Evolutionary conservation across 2,888 invertebrate genomes (phyloP), one percentile per base, ranked within the genome.

Genomic region (Rhamphomyia laevipes): DNA sequence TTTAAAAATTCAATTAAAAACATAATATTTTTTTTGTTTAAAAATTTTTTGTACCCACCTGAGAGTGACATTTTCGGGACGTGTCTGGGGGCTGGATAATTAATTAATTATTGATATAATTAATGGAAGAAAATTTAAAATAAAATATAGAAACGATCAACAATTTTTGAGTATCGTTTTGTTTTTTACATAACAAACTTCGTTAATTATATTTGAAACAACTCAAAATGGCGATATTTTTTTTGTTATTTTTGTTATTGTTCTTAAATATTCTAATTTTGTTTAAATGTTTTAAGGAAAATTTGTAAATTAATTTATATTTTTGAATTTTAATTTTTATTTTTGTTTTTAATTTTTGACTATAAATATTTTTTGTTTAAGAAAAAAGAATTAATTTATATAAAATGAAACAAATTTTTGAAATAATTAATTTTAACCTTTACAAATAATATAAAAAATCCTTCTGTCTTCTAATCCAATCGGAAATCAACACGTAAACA

Each of bases 101-200:
- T 9, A 42, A 6, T 27, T 27, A 27, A 27, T 7, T 7, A 4
- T 27, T 7, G 23, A 4, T 43, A 40, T 27, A 35, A 44, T 53
- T 44, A 45, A 40, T 27, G 21, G 11, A 46, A 49, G 43, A 21
- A 11, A 50, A 18, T 23, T 35, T 13, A 46, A 33, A 41, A 18
- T 21, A 43, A 21, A 48, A 21, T 13, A 31, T 31, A 51, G 51
- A 50, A 61, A 65, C 66, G 66, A 65, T 64, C 61, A 66, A 57
- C 57, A 56, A 60, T 73, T 73, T 74, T 73, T 73, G 69, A 73
- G 70, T 66, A 71, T 74, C 73, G 72, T 73, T 73, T 67, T 66
- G 65, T 4, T 64, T 65, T 67, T 66, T 33, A 13, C 51, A 44
- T 27, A 50, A 35, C 17, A 45, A 52, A 50, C 45, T 50, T 51